Evolutionary conservation across 1,140 invertebrate genomes (phyloP).

Genomic region (Lasioglossum albipes): DNA sequence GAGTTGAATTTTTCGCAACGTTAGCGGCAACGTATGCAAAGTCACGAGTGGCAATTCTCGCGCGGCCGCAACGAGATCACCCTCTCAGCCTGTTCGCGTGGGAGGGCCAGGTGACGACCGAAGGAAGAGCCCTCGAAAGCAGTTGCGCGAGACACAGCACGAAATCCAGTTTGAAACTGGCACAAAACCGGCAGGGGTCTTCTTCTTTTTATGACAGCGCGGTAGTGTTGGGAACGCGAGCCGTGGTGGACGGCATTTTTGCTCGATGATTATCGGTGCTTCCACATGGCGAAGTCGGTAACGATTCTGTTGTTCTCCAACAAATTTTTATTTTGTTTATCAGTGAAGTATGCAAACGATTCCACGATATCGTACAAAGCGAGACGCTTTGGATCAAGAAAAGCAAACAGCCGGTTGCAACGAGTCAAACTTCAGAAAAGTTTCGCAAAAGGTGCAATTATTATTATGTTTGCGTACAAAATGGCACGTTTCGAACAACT

Average conservation of each 20-base stretch:
- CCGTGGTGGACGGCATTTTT: no score
- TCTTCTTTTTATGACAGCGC: no score
- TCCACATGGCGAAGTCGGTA: no score
- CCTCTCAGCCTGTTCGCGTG: background rate
- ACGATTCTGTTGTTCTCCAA: no score
- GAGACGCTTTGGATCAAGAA: slow-evolving; percentile 72
- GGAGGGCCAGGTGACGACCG: slow-evolving; percentile 12
- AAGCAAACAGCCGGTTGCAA: slow-evolving; percentile 68
- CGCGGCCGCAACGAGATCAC: slow-evolving; percentile 53
- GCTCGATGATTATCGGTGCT: no score
- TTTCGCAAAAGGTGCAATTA: slow-evolving; percentile 72
- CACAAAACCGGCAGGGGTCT: slow-evolving; percentile 27
- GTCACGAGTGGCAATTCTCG: slow-evolving; percentile 60
- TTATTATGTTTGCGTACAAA: slow-evolving; percentile 64
- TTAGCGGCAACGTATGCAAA: slow-evolving; percentile 56
- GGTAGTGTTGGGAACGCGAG: no score
- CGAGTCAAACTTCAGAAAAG: slow-evolving; percentile 71
- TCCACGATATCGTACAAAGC: slow-evolving; percentile 65
- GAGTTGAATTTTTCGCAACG: slow-evolving; percentile 43
- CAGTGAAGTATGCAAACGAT: slow-evolving; percentile 73
- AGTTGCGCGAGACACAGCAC: slow-evolving; percentile 48
- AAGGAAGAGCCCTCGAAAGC: slow-evolving; percentile 41
- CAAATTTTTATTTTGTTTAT: slow-evolving; percentile 20
- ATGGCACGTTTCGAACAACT: slow-evolving; percentile 75
- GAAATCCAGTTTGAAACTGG: slow-evolving; percentile 60